These are phyloP conservation scores for Hozukius guyotensis DNA, from an alignment of 2,797 vertebrate genomes.

Conservation along the genomic window DNA sequence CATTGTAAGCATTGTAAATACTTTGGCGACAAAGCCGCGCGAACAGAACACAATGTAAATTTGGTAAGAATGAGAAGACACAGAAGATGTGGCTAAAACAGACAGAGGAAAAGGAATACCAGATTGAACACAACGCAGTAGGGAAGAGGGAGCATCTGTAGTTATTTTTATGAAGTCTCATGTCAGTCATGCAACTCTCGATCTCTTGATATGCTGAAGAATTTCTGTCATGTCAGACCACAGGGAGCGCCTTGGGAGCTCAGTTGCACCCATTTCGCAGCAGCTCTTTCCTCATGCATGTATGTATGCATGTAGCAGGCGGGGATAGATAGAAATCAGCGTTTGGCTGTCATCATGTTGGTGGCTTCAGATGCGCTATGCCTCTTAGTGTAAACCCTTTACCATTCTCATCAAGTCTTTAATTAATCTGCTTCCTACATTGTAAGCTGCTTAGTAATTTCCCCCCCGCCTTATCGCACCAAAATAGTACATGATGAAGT, in stretches of 20 bases:
- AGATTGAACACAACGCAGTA: slow-evolving; percentile 17
- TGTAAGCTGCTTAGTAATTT: slow-evolving; percentile 75
- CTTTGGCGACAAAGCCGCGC: slow-evolving; percentile 39
- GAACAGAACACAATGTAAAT: slow-evolving; percentile 46
- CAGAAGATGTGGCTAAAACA: slow-evolving; percentile 25
- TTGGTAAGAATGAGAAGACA: slow-evolving; percentile 30
- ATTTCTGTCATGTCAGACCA: slow-evolving; percentile 43
- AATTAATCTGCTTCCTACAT: slow-evolving; percentile 80
- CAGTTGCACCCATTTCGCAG: slow-evolving; percentile 31
- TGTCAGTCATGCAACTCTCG: slow-evolving; percentile 46
- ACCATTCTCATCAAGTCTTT: slow-evolving; percentile 77
- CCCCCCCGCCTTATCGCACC: slow-evolving; percentile 63
- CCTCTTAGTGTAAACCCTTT: slow-evolving; percentile 76
- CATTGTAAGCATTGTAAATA: slow-evolving; percentile 58
- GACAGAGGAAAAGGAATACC: slow-evolving; percentile 12
- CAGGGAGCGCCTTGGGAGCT: slow-evolving; percentile 27
- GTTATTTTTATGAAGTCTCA: slow-evolving; percentile 56
- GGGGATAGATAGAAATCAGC: slow-evolving; percentile 54
- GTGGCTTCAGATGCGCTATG: slow-evolving; percentile 62
- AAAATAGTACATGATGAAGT: slow-evolving; percentile 67
- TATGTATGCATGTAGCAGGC: slow-evolving; percentile 42
- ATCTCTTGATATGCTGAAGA: slow-evolving; percentile 24
- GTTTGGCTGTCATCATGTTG: slow-evolving; percentile 50
- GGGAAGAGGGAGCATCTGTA: slow-evolving; percentile 15
- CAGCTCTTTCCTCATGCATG: slow-evolving; percentile 29